Percentiles rank a stretch among this genome's conserved stretches.
phyloP scores from a whole-genome alignment of 1,140 invertebrate species.

The Drosophila eugracilis region DNA sequence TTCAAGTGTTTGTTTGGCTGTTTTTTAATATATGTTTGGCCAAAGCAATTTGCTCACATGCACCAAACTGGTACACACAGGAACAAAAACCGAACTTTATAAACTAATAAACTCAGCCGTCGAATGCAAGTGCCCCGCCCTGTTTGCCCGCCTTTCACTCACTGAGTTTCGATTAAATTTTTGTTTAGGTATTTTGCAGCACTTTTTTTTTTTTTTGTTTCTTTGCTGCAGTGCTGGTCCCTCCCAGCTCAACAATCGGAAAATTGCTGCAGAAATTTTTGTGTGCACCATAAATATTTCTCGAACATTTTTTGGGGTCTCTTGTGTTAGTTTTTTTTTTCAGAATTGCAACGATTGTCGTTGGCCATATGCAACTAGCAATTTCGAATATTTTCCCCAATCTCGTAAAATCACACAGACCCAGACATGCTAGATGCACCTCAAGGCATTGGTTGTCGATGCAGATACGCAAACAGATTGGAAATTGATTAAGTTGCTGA shows the following conservation, averaged over 20 bases:
- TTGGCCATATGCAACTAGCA: conserved; percentile 50
- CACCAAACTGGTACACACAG: conserved; percentile 33
- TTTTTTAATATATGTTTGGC: conserved; percentile 44
- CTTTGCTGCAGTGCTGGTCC: not conserved
- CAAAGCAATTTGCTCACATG: conserved; percentile 61
- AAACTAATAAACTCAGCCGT: conserved; percentile 50
- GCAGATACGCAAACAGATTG: conserved; percentile 22
- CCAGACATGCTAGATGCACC: conserved; percentile 19
- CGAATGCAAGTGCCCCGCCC: conserved; percentile 10
- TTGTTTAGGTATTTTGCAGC: conserved; percentile 44
- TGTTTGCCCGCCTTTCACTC: conserved; percentile 11
- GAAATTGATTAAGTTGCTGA: conserved; percentile 37
- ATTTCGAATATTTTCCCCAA: conserved; percentile 36
- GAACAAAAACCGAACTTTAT: conserved; percentile 52
- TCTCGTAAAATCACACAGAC: conserved; percentile 15
- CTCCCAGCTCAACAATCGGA: conserved; percentile 38
- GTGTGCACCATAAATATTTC: conserved; percentile 55
- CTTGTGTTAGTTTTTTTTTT: not conserved
- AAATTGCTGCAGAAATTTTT: conserved; percentile 46
- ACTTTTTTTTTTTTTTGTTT: conserved; percentile 10
- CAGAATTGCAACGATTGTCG: conserved; percentile 50
- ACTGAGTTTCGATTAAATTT: conserved; percentile 46
- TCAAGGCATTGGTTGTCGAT: conserved; percentile 45
- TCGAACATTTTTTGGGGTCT: conserved; percentile 34
- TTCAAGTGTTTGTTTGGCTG: not conserved